These are phyloP conservation scores for Furcula furcula DNA, from an alignment of 2,888 invertebrate genomes.

Conservation along the genomic window DNA sequence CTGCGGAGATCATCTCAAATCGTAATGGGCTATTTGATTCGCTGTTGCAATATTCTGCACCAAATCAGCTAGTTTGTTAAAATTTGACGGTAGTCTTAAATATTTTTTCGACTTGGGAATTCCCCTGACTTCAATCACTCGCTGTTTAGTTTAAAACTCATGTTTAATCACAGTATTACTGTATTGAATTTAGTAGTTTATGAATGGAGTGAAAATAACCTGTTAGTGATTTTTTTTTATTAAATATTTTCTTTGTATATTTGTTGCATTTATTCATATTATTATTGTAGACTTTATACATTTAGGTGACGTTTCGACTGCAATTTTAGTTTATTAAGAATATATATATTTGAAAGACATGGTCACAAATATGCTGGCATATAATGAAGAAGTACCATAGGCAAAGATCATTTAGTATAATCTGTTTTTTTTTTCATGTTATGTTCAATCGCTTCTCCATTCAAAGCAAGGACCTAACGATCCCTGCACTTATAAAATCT, in stretches of 20 bases:
- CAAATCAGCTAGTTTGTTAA: no score
- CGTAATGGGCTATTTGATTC: no score
- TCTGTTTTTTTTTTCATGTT: neutral
- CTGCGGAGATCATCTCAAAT: no score
- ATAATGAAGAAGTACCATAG: constrained; percentile 11
- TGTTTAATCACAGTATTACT: neutral
- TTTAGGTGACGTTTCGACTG: constrained; percentile 37
- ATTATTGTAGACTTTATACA: constrained; percentile 26
- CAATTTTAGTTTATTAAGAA: constrained; percentile 46
- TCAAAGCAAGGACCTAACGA: no score
- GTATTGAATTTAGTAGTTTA: constrained; percentile 19
- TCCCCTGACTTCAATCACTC: no score
- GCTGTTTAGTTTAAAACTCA: no score
- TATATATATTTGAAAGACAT: constrained; percentile 29
- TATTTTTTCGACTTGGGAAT: no score
- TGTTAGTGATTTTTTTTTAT: constrained; percentile 38
- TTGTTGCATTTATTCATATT: constrained; percentile 73
- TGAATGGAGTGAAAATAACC: constrained; percentile 34
- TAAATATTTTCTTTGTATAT: constrained; percentile 56
- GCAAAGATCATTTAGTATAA: neutral
- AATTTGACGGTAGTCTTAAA: no score
- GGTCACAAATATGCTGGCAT: constrained; percentile 34
- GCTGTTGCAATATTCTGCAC: no score
- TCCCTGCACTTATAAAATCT: no score
- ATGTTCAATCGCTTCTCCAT: no score